Evolutionary conservation across 2,113 vertebrate genomes (phyloP), one percentile per base, ranked within the genome.

Genomic region (Gadus macrocephalus): DNA sequence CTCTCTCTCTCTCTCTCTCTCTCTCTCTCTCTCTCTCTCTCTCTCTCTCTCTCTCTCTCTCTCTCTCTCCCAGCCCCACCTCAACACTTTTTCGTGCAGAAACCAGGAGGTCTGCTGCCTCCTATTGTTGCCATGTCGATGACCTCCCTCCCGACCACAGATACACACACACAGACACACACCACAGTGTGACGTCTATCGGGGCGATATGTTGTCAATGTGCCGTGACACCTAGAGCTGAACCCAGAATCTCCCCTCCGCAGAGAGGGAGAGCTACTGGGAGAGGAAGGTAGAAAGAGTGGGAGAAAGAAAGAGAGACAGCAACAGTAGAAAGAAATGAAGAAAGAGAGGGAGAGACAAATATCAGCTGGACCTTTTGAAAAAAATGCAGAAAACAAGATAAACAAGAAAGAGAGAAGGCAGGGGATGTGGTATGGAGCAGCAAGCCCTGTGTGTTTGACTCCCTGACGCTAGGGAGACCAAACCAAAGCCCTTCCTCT

Each of bases 401-500:
- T 20, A 20, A 20, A 20, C 20, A 49, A 49, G 42, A 49, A 49
- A 59, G 56, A 59, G 56, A 59, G 15, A 20, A 20, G 20, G 20
- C 20, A 20, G 20, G 20, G n/a, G 56, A 59, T 12, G 67, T 17
- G 64, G 79, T 64, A 86, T 86, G 76, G 81, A 86, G 86, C 81
- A 80, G 69, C 72, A 81, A 82, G 79, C 42, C 42, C 76, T 73
- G 72, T 70, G 67, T 86, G 80, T 89, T 88, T 87, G 82, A 84
- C 83, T 86, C 78, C 76, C 71, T 75, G 64, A 80, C 76, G 42
- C 71, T 78, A 70, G 73, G 75, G 76, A 70, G 67, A 71, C 70
- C 84, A 85, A 80, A 80, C 77, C 62, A 72, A 81, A 81, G 82
- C 70, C 74, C 89, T 89, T 89, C 89, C 86, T 89, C 77, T 82